Evolutionary conservation across 1,140 invertebrate species (phyloP), one percentile per base, ranked within the genome.

Genomic region (Aphaenogaster ashmeadi): DNA sequence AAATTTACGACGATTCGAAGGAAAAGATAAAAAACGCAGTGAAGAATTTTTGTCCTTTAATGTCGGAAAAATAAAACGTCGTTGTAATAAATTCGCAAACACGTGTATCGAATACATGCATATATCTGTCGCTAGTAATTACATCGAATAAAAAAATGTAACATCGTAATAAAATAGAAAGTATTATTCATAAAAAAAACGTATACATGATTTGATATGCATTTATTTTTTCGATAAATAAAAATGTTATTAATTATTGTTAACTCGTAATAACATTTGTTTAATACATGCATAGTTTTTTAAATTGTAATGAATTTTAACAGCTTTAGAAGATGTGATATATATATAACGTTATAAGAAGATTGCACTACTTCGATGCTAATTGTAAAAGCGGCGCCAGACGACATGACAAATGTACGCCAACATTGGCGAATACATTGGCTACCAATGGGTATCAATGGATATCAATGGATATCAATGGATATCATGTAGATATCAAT

Each of bases 1-100:
- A 75, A 83, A 83, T 72, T 50, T 74, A 74, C 38, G 58, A 58
- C 21, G 54, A 58, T 74, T 66, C 41, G n/a, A 72, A 36, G 15
- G 2, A 47, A 60, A n/a, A 60, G 18, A 21, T 58, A 54, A 84
- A 72, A 74, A 83, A 13, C 8, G 18, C 54, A 47, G 50, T 60
- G 2, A 62, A 74, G n/a, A 72, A 5, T 84, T 84, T 33, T 33
- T 41, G 18, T 36, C 27, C 44, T 72, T 71, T 71, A 71, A 2
- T 58, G 6, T 9, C 50, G 66, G 50, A 21, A 72, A 58, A 44
- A 71, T 83, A 60, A 83, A 83, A 44, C 27, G 15, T 18, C n/a
- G 0, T 21, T n/a, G n/a, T 18, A 69, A 44, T 80, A 74, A 83
- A 83, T 54, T 74, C 27, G 13, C 7, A 72, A 56, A 56, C 15